These are phyloP conservation scores for Ploceus nigricollis DNA, from an alignment of 2,113 vertebrate genomes.

Conservation along the genomic window DNA sequence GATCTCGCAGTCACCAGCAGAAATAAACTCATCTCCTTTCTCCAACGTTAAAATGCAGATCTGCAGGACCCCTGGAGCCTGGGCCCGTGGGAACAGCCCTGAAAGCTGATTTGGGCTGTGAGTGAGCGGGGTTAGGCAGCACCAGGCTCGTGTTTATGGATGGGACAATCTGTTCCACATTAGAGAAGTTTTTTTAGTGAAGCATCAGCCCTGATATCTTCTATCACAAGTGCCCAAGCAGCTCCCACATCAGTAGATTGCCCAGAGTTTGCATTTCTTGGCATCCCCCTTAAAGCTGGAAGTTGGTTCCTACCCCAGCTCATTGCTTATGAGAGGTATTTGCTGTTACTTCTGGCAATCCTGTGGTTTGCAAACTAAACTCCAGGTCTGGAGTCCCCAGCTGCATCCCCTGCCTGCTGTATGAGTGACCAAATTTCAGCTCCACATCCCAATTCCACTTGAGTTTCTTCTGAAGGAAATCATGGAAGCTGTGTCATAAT, in stretches of 20 bases:
- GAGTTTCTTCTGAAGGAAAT: background rate
- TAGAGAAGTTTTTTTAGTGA: background rate
- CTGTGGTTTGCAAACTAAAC: background rate
- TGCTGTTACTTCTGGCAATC: background rate
- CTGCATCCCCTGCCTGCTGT: background rate
- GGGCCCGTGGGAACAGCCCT: background rate
- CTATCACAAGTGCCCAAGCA: background rate
- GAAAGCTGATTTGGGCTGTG: background rate
- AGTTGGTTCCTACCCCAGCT: background rate
- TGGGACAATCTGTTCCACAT: background rate
- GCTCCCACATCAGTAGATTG: background rate
- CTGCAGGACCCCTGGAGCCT: background rate
- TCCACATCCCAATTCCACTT: background rate
- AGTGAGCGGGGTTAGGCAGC: background rate
- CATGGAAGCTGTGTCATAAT: background rate
- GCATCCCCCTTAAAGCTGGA: background rate
- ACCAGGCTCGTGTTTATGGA: fast-evolving
- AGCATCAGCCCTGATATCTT: background rate
- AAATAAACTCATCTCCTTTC: background rate
- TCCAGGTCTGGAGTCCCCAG: background rate
- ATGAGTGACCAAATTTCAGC: background rate
- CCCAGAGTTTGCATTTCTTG: background rate
- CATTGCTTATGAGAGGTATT: background rate
- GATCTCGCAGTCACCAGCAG: background rate
- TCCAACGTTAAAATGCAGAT: background rate